A percentile compares a stretch with the other conserved stretches of the same genome.
These are phyloP conservation scores for Colletes collaris DNA, from an alignment of 2,888 invertebrate species.

Conservation along the genomic window DNA sequence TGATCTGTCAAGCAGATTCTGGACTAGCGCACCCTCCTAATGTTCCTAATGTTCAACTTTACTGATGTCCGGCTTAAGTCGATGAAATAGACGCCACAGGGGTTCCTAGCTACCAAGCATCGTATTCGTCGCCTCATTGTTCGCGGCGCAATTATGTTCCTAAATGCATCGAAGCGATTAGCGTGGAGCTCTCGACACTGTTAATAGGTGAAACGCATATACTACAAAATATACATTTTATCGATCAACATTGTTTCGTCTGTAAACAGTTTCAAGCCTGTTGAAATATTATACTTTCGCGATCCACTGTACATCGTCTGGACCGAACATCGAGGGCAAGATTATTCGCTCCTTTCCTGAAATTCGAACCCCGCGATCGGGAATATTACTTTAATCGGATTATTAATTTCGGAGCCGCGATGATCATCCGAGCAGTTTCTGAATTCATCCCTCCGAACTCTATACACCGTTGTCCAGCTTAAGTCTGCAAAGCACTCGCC, in stretches of 20 bases:
- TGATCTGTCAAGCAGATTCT: conserved; percentile 25
- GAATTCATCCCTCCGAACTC: conserved; percentile 16
- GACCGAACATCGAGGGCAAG: not conserved
- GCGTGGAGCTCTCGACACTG: conserved; percentile 56
- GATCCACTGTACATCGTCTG: not conserved
- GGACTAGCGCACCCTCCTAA: conserved; percentile 14
- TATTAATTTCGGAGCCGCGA: conserved; percentile 17
- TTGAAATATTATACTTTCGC: not conserved
- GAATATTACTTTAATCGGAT: conserved; percentile 29
- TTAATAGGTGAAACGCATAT: not conserved
- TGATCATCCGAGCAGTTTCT: conserved; percentile 15
- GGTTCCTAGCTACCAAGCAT: conserved; percentile 54
- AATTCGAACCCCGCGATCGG: not conserved
- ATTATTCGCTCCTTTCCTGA: not conserved
- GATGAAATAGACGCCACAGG: conserved; percentile 61
- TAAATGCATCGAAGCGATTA: conserved; percentile 69
- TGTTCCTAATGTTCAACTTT: conserved; percentile 46
- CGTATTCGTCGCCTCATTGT: conserved; percentile 81
- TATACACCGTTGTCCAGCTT: conserved; percentile 77
- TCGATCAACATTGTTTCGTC: too few relatives aligned
- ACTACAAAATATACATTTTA: too few relatives aligned
- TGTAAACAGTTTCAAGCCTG: not conserved
- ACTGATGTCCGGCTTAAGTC: conserved; percentile 78
- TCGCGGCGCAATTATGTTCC: conserved; percentile 68
- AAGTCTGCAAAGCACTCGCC: conserved; percentile 69